Evolutionary conservation across 2,797 vertebrate genomes (phyloP), one percentile per base, ranked within the genome.

Genomic region (Poeciliopsis paucimaculata): DNA sequence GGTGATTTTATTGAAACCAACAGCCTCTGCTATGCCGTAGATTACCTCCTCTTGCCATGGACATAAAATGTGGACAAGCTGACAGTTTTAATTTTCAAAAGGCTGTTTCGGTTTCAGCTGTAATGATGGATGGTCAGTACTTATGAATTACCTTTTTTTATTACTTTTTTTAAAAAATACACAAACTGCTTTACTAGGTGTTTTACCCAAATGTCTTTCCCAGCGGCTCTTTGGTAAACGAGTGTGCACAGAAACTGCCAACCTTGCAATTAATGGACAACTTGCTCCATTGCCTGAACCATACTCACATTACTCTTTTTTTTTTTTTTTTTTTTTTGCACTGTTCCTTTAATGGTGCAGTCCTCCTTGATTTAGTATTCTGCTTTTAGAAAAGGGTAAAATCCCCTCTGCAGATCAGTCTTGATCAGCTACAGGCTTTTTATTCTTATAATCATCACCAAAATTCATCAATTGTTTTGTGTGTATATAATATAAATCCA

Each of bases 211-310:
- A 62, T n/a, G 60, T 68, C 43, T 76, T 49, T 66, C 18, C 20
- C 46, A 36, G n/a, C 45, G 46, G 34, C 31, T 2, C 46, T 18
- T 41, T 51, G 68, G 36, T 53, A 68, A 26, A 51, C 2, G 18
- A 12, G 6, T 26, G 26, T 49, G 45, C 15, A 36, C 16, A 68
- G 34, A 77, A 41, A 39, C 75, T 41, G 11, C 46, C 72, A 73
- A 51, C 46, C 46, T 23, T 51, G 28, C 23, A 11, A 39, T 76
- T 46, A 76, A 51, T 51, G 45, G 34, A 68, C 46, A 70, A 20
- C 60, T 62, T 70, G 45, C 62, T 70, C 45, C 23, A 70, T 51
- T 28, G 62, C 62, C 76, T 28, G 28, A 76, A 45, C 43, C 43
- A 26, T 47, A 66, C 26, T 70, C 39, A 70, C 66, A 70, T 43